These are phyloP conservation scores for Picus viridis DNA, from an alignment of 2,797 vertebrate species.

Conservation along the genomic window DNA sequence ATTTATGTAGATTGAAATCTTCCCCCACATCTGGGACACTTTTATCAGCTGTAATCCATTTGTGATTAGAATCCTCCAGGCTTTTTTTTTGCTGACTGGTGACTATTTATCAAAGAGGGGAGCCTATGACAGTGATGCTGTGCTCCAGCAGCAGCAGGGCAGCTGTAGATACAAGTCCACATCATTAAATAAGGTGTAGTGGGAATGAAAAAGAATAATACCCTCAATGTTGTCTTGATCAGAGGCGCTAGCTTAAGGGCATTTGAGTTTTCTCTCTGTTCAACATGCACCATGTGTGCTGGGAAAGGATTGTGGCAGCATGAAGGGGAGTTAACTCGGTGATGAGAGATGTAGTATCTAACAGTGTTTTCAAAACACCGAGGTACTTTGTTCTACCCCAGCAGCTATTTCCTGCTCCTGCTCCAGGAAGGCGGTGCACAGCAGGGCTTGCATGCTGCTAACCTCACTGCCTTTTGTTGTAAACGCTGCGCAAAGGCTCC, in stretches of 20 bases:
- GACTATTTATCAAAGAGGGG: not conserved
- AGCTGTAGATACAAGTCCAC: not conserved
- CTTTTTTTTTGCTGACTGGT: not conserved
- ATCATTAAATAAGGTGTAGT: not conserved
- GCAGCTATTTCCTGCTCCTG: conserved; percentile 16
- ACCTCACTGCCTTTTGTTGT: not conserved
- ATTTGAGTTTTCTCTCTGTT: not conserved
- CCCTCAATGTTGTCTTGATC: not conserved
- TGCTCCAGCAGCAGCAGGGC: not conserved
- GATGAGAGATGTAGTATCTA: not conserved
- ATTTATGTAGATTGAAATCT: conserved; percentile 5
- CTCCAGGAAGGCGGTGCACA: not conserved
- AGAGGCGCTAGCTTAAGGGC: not conserved
- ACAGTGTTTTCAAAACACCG: not conserved
- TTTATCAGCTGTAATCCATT: conserved; percentile 18
- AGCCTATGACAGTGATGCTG: not conserved
- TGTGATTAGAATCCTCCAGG: not conserved
- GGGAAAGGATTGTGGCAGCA: not conserved
- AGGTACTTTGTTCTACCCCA: not conserved
- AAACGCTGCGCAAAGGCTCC: not conserved
- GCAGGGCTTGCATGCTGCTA: rapidly evolving
- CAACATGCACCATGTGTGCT: not conserved
- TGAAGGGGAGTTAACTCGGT: not conserved
- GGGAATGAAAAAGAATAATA: not conserved
- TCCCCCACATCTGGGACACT: not conserved